Evolutionary conservation across 2,113 vertebrate genomes (phyloP).

Genomic region (Ovis canadensis): DNA sequence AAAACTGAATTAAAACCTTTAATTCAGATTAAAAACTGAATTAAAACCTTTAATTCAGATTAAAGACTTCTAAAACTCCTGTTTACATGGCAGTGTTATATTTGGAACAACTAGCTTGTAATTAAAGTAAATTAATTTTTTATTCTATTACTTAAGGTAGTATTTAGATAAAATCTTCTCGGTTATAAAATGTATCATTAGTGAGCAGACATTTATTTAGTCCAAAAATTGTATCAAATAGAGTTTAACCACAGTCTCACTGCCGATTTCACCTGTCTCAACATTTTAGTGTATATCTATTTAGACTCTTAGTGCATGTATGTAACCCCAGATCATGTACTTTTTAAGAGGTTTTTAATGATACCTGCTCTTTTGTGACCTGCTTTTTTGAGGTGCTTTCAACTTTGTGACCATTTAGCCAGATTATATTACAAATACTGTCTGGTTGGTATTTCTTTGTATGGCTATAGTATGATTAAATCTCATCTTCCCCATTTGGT

Average conservation of each 20-base stretch:
- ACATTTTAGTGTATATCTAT: not conserved
- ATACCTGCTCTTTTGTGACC: not conserved
- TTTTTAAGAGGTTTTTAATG: not conserved
- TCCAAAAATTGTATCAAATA: not conserved
- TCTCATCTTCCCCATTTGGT: not conserved
- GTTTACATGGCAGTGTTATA: not conserved
- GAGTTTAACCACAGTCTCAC: not conserved
- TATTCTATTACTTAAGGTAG: not conserved
- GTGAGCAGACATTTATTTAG: not conserved
- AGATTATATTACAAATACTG: not conserved
- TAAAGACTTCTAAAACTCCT: not conserved
- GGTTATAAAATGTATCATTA: not conserved
- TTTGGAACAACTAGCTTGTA: not conserved
- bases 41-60: not conserved
- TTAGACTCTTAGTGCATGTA: not conserved
- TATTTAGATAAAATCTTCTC: not conserved
- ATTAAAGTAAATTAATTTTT: not conserved
- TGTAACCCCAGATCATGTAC: not conserved
- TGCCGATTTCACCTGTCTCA: not conserved
- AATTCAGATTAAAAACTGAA: not conserved
- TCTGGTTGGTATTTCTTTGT: not conserved
- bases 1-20: not conserved
- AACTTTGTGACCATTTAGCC: not conserved
- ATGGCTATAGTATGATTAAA: not conserved
- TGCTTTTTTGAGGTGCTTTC: not conserved